These are phyloP conservation scores for Drosophila pegasa DNA, from an alignment of 2,888 invertebrate genomes.

Conservation along the genomic window DNA sequence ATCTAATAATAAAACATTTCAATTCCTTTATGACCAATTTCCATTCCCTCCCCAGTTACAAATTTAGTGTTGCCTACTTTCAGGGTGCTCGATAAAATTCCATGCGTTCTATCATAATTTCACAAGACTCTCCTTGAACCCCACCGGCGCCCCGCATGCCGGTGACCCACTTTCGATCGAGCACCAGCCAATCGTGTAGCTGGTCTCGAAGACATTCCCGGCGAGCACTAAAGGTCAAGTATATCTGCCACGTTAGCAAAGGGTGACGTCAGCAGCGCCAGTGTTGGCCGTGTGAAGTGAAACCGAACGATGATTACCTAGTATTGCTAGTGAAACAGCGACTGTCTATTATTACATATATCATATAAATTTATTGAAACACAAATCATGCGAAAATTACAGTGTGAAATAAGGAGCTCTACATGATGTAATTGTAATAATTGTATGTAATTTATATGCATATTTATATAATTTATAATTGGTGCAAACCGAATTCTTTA, in stretches of 20 bases:
- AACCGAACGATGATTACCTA: background rate
- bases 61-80: constrained; percentile 20
- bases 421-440: constrained; percentile 46
- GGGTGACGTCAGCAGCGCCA: constrained; percentile 41
- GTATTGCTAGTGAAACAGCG: background rate
- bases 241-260: constrained; percentile 15
- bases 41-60: background rate
- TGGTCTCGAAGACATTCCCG: background rate
- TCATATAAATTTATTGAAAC: constrained; percentile 60
- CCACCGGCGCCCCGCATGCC: too few species aligned
- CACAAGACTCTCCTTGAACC: background rate
- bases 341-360: constrained; percentile 22
- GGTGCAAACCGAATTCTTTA: constrained; percentile 39
- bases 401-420: constrained; percentile 42
- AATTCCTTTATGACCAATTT: background rate
- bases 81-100: constrained; percentile 6
- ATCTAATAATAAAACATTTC: too few species aligned
- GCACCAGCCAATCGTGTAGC: background rate
- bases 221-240: background rate
- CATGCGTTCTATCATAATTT: background rate
- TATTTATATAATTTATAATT: constrained; percentile 51
- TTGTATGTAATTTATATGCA: constrained; percentile 48
- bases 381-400: constrained; percentile 44
- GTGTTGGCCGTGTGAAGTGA: background rate
- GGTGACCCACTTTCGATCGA: background rate